Evolutionary conservation across 92 coral and sea anemone species (phyloP), one percentile per base, ranked within the genome.

Genomic region (Parazoanthus darwini): DNA sequence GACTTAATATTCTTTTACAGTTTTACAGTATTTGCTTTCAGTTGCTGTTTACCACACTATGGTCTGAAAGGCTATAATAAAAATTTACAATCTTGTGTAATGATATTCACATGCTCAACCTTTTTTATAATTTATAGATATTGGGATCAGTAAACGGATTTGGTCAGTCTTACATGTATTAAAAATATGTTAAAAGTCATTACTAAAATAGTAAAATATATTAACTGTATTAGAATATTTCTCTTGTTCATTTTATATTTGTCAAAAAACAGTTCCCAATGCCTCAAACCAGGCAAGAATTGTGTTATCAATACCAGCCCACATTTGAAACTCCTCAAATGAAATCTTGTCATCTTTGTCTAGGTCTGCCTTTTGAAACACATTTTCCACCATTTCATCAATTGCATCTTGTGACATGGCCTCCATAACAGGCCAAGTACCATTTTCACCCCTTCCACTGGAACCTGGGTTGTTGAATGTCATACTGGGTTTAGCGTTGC

Each of bases 381-480:
- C 96, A 90, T 97, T 95, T 23, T 93, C 95, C 18, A 97, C 99
- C 99, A 97, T 97, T 82, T 97, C 99, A 80, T 97, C 97, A 77
- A 97, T 97, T 13, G 99, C 99, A 86, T 97, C 99, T 78, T 97
- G 99, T 5, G 99, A 97, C 99, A 97, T 97, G 18, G 98, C 99
- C 71, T 97, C 99, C 99, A 97, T 97, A 16, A 97, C 93, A 11
- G 99, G 99, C 96, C 95, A 94, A 20, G 95, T 93, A 8, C 99
- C 96, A 77, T 93, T 93, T 72, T 92, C 90, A 22, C 94, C 93
- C 51, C 80, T 88, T 0, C 77, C 76, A 25, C 91, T 90, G 37
- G 88, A 82, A 0, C 94, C 98, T 25, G 93, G 98, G 88, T 90
- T 92, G 65, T 88, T 91, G 86, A 87, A 74, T 43, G 88, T 51